Evolutionary conservation across 1,140 invertebrate genomes (phyloP).

Genomic region (Leptinotarsa undecemlineata): DNA sequence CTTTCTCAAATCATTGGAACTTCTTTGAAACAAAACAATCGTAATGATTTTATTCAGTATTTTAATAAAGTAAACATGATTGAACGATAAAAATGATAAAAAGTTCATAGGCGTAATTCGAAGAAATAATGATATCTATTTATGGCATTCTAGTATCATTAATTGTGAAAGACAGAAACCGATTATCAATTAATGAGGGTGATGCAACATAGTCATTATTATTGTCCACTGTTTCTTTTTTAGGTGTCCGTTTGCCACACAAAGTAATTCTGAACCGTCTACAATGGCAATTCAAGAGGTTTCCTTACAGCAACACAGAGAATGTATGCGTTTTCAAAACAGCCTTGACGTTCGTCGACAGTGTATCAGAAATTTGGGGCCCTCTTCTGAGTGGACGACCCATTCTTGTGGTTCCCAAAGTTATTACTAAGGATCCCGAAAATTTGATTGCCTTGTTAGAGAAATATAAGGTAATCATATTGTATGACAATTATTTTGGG

Average conservation of each 20-base stretch:
- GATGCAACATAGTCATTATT: no score
- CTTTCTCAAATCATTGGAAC: no score
- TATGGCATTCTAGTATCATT: no score
- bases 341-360: constrained; percentile 86
- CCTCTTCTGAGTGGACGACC: constrained; percentile 73
- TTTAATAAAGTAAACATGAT: no score
- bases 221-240: constrained; percentile 16
- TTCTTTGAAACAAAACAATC: no score
- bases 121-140: no score
- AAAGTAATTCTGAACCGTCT: constrained; percentile 77
- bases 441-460: constrained; percentile 69
- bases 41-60: no score
- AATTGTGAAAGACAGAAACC: no score
- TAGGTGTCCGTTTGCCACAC: constrained; percentile 80
- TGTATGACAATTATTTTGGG: no score
- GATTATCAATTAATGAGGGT: neutral
- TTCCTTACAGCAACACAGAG: constrained; percentile 72
- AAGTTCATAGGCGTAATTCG: no score
- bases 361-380: constrained; percentile 83
- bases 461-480: constrained; percentile 64
- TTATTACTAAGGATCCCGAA: constrained; percentile 74
- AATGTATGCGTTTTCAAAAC: constrained; percentile 81
- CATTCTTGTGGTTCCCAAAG: constrained; percentile 72
- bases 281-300: constrained; percentile 80
- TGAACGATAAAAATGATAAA: no score